Percentiles rank a stretch among this genome's conserved stretches.
Conservation (phyloP, 2,888 invertebrate species). For the Mythimna vitellina region DNA sequence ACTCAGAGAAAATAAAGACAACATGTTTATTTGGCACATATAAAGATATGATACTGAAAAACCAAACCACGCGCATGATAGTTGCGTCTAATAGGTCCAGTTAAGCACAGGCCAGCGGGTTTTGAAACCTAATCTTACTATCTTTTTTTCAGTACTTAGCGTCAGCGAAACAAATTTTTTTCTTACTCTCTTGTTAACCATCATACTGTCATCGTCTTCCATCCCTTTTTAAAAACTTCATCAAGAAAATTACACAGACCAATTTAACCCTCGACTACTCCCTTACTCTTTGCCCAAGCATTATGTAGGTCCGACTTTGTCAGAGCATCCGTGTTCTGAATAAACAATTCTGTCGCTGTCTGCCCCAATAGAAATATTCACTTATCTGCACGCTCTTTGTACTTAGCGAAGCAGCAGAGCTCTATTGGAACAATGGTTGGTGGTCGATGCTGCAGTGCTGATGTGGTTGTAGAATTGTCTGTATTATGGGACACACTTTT, state of each 20-base stretch:
- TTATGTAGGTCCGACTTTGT: constrained; percentile 72
- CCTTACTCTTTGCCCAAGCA: constrained; percentile 61
- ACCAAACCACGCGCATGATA: no score
- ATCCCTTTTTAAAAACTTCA: not conserved
- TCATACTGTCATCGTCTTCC: no score
- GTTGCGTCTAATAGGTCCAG: no score
- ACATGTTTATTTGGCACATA: no score
- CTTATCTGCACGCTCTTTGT: constrained; percentile 65
- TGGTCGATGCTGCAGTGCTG: constrained; percentile 27
- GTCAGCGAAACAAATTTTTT: no score
- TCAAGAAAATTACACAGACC: not conserved
- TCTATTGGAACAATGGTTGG: constrained; percentile 47
- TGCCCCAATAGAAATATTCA: constrained; percentile 72
- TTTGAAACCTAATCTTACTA: no score
- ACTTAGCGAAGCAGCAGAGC: constrained; percentile 43
- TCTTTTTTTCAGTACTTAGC: no score
- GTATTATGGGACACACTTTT: not conserved
- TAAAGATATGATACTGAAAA: no score
- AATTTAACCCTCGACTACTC: not conserved
- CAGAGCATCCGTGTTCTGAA: constrained; percentile 73
- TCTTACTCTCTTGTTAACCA: no score
- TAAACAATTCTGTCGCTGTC: constrained; percentile 72
- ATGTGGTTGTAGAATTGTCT: not conserved
- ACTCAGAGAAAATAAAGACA: no score
- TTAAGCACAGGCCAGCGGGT: no score